Base-by-base conservation (phyloP, 2,888 invertebrate genomes). In the Altica lythri region DNA sequence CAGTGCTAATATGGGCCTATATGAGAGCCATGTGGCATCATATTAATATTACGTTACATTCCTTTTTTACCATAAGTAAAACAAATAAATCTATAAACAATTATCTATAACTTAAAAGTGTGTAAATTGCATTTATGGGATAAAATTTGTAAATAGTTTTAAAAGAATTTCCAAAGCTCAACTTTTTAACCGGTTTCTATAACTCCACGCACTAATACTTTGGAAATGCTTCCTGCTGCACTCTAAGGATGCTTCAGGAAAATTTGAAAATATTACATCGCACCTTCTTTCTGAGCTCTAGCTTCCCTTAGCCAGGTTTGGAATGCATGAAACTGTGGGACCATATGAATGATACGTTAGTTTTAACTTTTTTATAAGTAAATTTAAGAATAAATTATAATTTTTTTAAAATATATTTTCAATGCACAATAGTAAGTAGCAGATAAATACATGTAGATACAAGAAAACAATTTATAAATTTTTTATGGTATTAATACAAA, bases 301-400 rank as follows among this genome's bases (percentile, higher is more conserved):
- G 17, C 35, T 27, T 37, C 18, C 14, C 46, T 35, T 46, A 46
- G n/a, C 16, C 35, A 12, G 46, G 8, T 19, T 22, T 10, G 46
- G 46, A 46, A 50, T 50, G 50, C 34, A 50, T 18, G 32, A 42
- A 19, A 42, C 27, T 44, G 18, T 44, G 44, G 51, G 19, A n/a
- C 40, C 14, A 51, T 13, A 51, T 37, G 37, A 44, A 44, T 37
- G 34, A 35, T 43, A 50, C 43, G 50, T 50, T 50, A 50, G 50
- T 50, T 8, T 32, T 2, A 4, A 14, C 14, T 25, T 37, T 37
- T 46, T 42, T n/a, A 5, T 30, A n/a, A 9, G 5, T 8, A 14
- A n/a, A n/a, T n/a, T n/a, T n/a, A n/a, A n/a, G n/a, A n/a, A n/a
- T n/a, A n/a, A n/a, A n/a, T n/a, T n/a, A n/a, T n/a, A n/a, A n/a